phyloP scores from a whole-genome alignment of 2,797 vertebrate species.

The Clamator glandarius region DNA sequence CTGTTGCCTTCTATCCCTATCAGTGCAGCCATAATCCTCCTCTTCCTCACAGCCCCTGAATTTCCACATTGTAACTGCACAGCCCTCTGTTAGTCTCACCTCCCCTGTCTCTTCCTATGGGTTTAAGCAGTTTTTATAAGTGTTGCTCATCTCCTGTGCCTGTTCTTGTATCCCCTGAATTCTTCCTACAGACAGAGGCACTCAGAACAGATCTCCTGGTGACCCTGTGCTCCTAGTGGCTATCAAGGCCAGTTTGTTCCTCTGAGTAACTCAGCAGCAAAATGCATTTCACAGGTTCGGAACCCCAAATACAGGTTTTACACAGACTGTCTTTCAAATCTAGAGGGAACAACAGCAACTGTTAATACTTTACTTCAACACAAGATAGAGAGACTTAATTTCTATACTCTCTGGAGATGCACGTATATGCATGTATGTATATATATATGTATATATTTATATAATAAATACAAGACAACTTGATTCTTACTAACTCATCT shows the following conservation, averaged over 20 bases:
- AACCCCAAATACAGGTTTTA: background rate
- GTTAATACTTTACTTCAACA: background rate
- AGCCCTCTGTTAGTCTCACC: background rate
- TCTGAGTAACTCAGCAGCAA: background rate
- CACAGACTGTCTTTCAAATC: background rate
- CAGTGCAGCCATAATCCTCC: background rate
- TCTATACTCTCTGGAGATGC: background rate
- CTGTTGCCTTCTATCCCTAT: background rate
- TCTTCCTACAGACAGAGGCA: background rate
- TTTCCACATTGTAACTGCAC: background rate
- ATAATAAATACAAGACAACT: background rate
- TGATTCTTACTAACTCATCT: background rate
- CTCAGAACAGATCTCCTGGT: background rate
- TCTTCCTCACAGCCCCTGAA: background rate
- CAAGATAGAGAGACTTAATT: background rate
- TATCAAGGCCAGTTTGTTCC: background rate
- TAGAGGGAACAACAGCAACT: background rate
- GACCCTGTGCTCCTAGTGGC: background rate
- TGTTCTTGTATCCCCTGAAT: background rate
- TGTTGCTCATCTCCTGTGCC: background rate
- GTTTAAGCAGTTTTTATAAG: background rate
- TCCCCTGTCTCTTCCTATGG: background rate
- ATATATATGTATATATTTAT: too few relatives aligned
- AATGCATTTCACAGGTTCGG: background rate
- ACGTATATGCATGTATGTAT: background rate